Conservation (phyloP, 2,797 vertebrate species). For the Mormyrus proboscirostris region DNA sequence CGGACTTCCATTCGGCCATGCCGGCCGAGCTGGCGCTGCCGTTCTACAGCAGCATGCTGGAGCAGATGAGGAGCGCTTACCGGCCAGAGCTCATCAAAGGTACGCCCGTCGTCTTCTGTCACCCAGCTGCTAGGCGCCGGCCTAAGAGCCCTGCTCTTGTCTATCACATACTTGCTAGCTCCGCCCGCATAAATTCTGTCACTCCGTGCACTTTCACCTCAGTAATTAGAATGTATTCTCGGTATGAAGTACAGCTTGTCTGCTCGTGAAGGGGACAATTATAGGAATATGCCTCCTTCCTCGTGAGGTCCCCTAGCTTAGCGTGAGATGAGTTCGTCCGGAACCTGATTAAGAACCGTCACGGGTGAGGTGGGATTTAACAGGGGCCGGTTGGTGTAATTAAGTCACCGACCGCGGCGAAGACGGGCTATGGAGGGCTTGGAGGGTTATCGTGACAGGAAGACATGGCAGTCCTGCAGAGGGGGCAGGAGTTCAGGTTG, state of each 20-base stretch:
- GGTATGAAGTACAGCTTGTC: neutral
- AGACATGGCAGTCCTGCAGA: neutral
- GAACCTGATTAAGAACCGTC: neutral
- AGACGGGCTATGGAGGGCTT: neutral
- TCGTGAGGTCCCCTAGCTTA: neutral
- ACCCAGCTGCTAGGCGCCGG: neutral
- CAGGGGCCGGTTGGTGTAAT: neutral
- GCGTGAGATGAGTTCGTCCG: neutral
- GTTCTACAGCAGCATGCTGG: conserved; percentile 84
- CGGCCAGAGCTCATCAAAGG: conserved; percentile 87
- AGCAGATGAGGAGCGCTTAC: conserved; percentile 78
- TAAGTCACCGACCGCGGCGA: neutral
- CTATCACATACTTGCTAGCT: neutral
- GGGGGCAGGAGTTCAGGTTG: neutral
- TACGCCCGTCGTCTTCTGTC: conserved; percentile 35
- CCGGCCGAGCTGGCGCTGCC: conserved; percentile 78
- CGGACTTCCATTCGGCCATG: conserved; percentile 91
- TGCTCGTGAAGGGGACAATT: neutral
- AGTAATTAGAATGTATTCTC: neutral
- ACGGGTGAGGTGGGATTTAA: neutral
- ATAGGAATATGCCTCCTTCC: neutral
- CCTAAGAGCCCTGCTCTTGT: neutral
- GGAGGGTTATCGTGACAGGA: neutral
- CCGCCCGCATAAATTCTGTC: neutral
- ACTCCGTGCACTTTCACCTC: neutral